Conservation (phyloP, 2,888 invertebrate species). For the Eristalis arbustorum region DNA sequence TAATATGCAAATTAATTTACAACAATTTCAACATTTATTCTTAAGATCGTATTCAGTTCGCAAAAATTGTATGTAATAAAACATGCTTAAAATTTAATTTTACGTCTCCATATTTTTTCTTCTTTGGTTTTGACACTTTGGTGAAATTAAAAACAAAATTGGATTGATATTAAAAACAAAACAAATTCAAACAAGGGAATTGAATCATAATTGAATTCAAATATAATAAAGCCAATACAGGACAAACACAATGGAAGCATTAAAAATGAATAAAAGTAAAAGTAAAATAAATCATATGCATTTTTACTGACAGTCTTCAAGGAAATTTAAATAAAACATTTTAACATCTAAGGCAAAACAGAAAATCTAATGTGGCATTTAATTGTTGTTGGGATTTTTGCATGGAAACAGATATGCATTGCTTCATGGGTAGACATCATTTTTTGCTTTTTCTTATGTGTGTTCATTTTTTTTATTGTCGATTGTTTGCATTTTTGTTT, state of each 20-base stretch:
- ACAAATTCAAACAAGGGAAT: constrained; percentile 1
- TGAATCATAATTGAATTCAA: constrained; percentile 16
- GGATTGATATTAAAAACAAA: constrained; percentile 28
- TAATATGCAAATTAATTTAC: constrained; percentile 69
- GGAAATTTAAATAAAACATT: not conserved
- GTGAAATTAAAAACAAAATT: constrained; percentile 30
- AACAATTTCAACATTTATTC: constrained; percentile 69
- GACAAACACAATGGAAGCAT: constrained; percentile 56
- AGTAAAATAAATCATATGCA: constrained; percentile 23
- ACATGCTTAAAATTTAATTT: constrained; percentile 68
- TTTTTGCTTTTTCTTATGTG: constrained; percentile 54
- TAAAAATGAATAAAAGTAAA: constrained; percentile 25
- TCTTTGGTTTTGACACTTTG: constrained; percentile 38
- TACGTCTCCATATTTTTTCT: constrained; percentile 9
- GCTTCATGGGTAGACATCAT: constrained; percentile 56
- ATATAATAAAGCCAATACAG: constrained; percentile 64
- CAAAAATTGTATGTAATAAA: constrained; percentile 55
- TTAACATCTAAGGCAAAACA: constrained; percentile 32
- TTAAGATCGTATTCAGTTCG: constrained; percentile 67
- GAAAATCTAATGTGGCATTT: constrained; percentile 65
- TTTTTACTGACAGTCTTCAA: constrained; percentile 22
- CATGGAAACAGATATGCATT: constrained; percentile 66
- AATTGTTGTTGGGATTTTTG: constrained; percentile 67
- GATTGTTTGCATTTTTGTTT: constrained; percentile 40
- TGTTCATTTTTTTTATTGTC: not conserved